A percentile compares a stretch with the other conserved stretches of the same genome.
Conservation (phyloP, 2,888 invertebrate species). For the Leptinotarsa haldemani region DNA sequence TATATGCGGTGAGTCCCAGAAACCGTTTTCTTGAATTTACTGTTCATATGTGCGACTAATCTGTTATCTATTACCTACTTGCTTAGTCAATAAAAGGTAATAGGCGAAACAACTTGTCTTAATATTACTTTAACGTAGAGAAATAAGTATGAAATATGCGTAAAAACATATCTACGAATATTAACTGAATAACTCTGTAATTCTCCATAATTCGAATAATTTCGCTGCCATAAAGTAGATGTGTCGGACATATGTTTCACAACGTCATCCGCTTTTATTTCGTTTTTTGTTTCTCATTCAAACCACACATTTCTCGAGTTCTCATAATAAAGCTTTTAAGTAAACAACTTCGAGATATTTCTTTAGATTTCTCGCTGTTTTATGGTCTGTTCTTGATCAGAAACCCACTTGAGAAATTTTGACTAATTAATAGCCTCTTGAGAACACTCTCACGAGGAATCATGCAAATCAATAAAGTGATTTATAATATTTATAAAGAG, state of each 20-base stretch:
- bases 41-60: slow-evolving; percentile 6
- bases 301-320: slow-evolving; percentile 46
- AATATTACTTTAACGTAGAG: slow-evolving; percentile 19
- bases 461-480: slow-evolving; percentile 19
- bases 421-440: slow-evolving; percentile 47
- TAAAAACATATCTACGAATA: slow-evolving; percentile 31
- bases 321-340: slow-evolving; percentile 48
- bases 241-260: slow-evolving; percentile 43
- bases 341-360: slow-evolving; percentile 44
- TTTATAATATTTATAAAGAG: slow-evolving; percentile 1
- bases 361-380: slow-evolving; percentile 36
- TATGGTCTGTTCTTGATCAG: slow-evolving; percentile 45
- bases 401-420: slow-evolving; percentile 46
- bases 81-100: slow-evolving; percentile 14
- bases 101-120: slow-evolving; percentile 23
- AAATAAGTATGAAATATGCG: slow-evolving; percentile 28
- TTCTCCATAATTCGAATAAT: slow-evolving; percentile 41
- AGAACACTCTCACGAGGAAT: slow-evolving; percentile 27
- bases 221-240: slow-evolving; percentile 36
- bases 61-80: slow-evolving; percentile 24
- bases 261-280: slow-evolving; percentile 37
- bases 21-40: slow-evolving; percentile 12
- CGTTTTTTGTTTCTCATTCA: slow-evolving; percentile 33
- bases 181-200: slow-evolving; percentile 26
- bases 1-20: slow-evolving; percentile 14